Base-by-base conservation (phyloP, 2,113 vertebrate species). In the Mandrillus leucophaeus region DNA sequence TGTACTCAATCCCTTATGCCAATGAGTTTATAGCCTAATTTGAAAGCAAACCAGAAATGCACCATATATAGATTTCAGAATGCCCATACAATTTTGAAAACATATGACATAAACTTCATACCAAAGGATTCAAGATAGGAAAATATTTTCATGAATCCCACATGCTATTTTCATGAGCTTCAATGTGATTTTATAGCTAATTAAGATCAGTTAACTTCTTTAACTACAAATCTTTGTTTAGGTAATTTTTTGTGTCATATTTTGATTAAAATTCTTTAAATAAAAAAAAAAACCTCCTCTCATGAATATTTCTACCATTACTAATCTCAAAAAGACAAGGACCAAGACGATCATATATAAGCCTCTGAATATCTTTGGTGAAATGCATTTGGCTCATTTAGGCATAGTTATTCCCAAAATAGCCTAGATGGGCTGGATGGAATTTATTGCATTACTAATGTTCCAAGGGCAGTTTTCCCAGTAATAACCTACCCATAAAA, bases 401-500 rank as follows among this genome's bases (percentile, higher is more conserved):
- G 45, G 86, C 89, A 91, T 87, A 68, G 32, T 30, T 86, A 35
- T 96, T 68, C 87, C 90, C 91, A 64, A 95, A 97, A 91, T 93
- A 97, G 88, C 55, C 66, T 88, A 27, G 55, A 90, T 95, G 4
- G 0, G 20, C 23, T 3, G 95, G 87, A 88, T 89, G 52, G 66
- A 97, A 95, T 96, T 80, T 23, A 2, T 95, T 90, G 64, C 61
- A 83, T 90, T 97, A 89, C 92, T 97, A 89, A 38, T 83, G 75
- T 92, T 38, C 80, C 91, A 86, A 86, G n/a, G 59, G 45, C 83
- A 83, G 93, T 72, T 81, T 96, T 94, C 35, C 59, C 32, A 95
- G n/a, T 68, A 64, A 90, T 93, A 88, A 90, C 5, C 50, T 80
- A 81, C 43, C 16, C 87, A 76, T 86, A 61, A 95, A 96, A 95